phyloP scores from a whole-genome alignment of 2,797 vertebrate genomes.

The Amphiprion clarkii region DNA sequence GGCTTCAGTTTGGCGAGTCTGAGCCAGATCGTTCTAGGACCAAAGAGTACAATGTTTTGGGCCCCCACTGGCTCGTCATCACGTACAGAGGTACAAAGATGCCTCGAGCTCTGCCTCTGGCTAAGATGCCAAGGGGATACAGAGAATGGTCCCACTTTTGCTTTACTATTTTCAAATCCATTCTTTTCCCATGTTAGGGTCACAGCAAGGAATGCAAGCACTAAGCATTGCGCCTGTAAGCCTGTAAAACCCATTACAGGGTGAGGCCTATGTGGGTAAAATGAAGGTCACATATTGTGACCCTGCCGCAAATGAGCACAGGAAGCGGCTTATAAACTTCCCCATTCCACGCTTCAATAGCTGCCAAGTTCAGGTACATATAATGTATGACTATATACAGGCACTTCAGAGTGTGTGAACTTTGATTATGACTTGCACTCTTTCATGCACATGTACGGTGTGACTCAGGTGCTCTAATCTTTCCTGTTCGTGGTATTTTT shows the following conservation, averaged over 20 bases:
- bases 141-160: conserved; percentile 3
- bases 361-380: conserved; percentile 5
- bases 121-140: background rate
- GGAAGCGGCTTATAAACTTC: background rate
- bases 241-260: conserved; percentile 6
- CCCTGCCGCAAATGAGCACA: conserved; percentile 15
- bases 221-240: background rate
- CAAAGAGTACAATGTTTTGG: conserved; percentile 5
- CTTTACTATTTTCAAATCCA: conserved; percentile 12
- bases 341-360: background rate
- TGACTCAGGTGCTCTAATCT: background rate
- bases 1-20: conserved; percentile 41
- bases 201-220: conserved; percentile 1
- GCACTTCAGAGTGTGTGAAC: background rate
- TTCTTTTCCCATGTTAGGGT: background rate
- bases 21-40: conserved; percentile 1
- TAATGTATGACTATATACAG: conserved; percentile 1
- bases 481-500: conserved; percentile 8
- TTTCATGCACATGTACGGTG: background rate
- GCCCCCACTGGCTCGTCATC: conserved; percentile 8
- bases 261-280: background rate
- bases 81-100: conserved; percentile 15
- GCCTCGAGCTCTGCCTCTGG: conserved; percentile 2
- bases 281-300: background rate
- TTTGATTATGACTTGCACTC: background rate